Conservation (phyloP, 2,888 invertebrate genomes). For the Meliscaeva auricollis region DNA sequence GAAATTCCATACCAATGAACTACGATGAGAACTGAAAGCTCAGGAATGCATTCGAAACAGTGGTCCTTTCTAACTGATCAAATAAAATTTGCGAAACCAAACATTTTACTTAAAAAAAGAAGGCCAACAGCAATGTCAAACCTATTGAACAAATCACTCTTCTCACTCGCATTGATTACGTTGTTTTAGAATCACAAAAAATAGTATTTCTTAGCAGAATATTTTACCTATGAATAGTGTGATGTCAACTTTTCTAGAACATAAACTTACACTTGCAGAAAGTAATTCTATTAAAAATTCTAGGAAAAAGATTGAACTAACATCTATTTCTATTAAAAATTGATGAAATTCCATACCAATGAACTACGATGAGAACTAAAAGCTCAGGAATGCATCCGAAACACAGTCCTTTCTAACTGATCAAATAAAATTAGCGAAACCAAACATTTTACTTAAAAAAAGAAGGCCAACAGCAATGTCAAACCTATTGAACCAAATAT, state of each 20-base stretch:
- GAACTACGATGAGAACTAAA: conserved; percentile 11
- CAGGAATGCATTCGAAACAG: neutral
- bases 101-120: conserved; percentile 30
- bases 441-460: conserved; percentile 40
- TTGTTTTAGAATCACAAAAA: no score
- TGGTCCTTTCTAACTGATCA: conserved; percentile 31
- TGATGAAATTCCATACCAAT: conserved; percentile 9
- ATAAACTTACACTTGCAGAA: no score
- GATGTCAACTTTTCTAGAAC: no score
- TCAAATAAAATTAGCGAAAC: conserved; percentile 59
- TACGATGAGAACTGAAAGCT: conserved; percentile 6
- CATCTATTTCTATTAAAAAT: no score
- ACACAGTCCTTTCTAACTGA: conserved; percentile 19
- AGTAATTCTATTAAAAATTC: no score
- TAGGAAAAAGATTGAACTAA: no score
- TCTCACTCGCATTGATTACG: no score
- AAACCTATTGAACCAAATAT: conserved; percentile 52
- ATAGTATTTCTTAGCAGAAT: no score
- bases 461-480: conserved; percentile 51
- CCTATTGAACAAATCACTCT: no score
- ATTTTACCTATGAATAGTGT: no score
- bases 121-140: conserved; percentile 56
- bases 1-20: conserved; percentile 17
- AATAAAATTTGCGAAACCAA: conserved; percentile 60
- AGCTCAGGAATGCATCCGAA: neutral